A percentile compares a stretch with the other conserved stretches of the same genome.
Evolutionary conservation across 2,888 invertebrate genomes (phyloP).

Genomic region (Molorchus minor): DNA sequence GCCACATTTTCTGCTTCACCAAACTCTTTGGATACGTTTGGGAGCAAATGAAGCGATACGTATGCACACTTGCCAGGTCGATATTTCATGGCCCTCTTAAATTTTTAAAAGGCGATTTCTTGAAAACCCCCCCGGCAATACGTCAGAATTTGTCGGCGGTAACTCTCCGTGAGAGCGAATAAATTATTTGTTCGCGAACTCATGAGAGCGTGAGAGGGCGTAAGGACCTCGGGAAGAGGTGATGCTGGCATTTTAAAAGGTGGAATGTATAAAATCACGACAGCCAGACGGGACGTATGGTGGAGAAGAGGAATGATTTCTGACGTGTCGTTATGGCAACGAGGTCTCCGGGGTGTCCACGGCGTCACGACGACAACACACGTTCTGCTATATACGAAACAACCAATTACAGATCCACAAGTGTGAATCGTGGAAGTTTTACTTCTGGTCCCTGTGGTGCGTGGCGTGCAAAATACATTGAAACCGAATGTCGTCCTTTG

Average conservation of each 20-base stretch:
- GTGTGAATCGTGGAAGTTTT: constrained; percentile 15
- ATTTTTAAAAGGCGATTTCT: not conserved
- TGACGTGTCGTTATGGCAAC: constrained; percentile 29
- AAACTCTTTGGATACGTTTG: too few species aligned
- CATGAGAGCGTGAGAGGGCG: constrained; percentile 13
- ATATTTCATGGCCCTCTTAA: too few species aligned
- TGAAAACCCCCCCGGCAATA: not conserved
- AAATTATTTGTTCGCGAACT: constrained; percentile 24
- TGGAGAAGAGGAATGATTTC: not conserved
- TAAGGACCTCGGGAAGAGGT: constrained; percentile 19
- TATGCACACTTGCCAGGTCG: too few species aligned
- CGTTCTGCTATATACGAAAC: constrained; percentile 17
- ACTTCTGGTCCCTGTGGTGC: too few species aligned
- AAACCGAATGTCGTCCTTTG: too few species aligned
- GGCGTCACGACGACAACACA: constrained; percentile 22
- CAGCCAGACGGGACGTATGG: not conserved
- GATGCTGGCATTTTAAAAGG: constrained; percentile 23
- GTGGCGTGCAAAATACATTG: too few species aligned
- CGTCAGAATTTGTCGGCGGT: constrained; percentile 23
- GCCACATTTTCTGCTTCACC: too few species aligned
- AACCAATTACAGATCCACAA: constrained; percentile 30
- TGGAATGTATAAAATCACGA: constrained; percentile 22
- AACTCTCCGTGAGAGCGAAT: constrained; percentile 18
- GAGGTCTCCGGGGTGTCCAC: constrained; percentile 15
- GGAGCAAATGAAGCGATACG: too few species aligned